phyloP scores from a whole-genome alignment of 2,113 vertebrate species.

The Podilymbus podiceps region DNA sequence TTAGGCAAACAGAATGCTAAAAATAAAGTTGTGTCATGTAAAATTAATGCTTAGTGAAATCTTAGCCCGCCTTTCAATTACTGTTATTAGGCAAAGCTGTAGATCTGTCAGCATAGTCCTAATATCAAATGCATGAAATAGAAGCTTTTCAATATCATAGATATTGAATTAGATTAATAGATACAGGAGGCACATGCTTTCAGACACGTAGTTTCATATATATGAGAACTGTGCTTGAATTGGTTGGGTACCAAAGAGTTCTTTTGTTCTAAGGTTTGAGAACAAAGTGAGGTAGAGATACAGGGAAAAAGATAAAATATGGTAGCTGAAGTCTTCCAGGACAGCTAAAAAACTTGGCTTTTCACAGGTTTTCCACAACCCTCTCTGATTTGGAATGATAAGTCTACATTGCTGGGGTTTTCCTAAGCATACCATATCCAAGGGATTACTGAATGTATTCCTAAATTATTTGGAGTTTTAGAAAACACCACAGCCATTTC shows the following conservation, averaged over 20 bases:
- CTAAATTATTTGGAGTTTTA: neutral
- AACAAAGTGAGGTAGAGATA: neutral
- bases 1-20: conserved; percentile 54
- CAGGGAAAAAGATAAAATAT: neutral
- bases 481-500: neutral
- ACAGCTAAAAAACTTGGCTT: neutral
- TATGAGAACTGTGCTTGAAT: neutral
- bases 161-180: neutral
- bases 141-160: neutral
- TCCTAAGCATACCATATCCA: neutral
- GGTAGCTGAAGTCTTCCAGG: neutral
- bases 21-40: conserved; percentile 30
- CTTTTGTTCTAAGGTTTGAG: neutral
- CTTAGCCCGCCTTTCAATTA: neutral
- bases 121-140: neutral
- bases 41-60: conserved; percentile 12
- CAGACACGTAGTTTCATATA: neutral
- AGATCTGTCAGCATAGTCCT: neutral
- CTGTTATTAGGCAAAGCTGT: neutral
- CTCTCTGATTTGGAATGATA: neutral
- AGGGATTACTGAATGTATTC: neutral
- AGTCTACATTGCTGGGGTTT: neutral
- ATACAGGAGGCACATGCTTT: neutral
- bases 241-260: neutral
- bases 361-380: neutral